A percentile compares a stretch with the other conserved stretches of the same genome.
phyloP scores from a whole-genome alignment of 2,888 invertebrate species.

The Catocala nupta region DNA sequence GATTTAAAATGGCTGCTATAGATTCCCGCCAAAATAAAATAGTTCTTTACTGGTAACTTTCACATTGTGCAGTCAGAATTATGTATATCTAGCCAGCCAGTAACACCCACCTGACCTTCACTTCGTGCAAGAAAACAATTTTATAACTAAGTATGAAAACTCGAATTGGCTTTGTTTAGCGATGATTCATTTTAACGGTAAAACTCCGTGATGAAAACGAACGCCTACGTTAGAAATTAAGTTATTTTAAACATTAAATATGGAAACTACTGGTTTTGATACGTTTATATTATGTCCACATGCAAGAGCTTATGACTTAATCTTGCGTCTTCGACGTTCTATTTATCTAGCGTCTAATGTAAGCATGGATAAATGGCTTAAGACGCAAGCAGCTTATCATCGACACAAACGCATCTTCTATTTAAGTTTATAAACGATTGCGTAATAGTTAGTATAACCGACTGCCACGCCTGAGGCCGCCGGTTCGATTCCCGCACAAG shows the following conservation, averaged over 20 bases:
- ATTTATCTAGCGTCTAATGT: too few species aligned
- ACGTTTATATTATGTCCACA: too few species aligned
- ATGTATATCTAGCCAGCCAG: background rate
- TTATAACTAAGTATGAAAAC: conserved; percentile 15
- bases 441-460: too few species aligned
- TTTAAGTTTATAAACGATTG: too few species aligned
- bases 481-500: too few species aligned
- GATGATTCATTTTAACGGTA: conserved; percentile 41
- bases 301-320: too few species aligned
- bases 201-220: conserved; percentile 1
- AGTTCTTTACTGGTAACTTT: background rate
- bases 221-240: background rate
- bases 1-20: too few species aligned
- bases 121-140: conserved; percentile 9
- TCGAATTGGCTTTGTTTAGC: conserved; percentile 17
- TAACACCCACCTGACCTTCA: conserved; percentile 2
- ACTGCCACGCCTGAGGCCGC: too few species aligned
- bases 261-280: background rate
- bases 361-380: too few species aligned
- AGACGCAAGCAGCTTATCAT: too few species aligned
- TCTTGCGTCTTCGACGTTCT: too few species aligned
- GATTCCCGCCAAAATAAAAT: background rate
- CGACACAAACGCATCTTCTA: too few species aligned
- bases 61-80: background rate
- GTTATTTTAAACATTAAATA: background rate